These are phyloP conservation scores for Sitodiplosis mosellana DNA, from an alignment of 1,140 invertebrate genomes.

Conservation along the genomic window DNA sequence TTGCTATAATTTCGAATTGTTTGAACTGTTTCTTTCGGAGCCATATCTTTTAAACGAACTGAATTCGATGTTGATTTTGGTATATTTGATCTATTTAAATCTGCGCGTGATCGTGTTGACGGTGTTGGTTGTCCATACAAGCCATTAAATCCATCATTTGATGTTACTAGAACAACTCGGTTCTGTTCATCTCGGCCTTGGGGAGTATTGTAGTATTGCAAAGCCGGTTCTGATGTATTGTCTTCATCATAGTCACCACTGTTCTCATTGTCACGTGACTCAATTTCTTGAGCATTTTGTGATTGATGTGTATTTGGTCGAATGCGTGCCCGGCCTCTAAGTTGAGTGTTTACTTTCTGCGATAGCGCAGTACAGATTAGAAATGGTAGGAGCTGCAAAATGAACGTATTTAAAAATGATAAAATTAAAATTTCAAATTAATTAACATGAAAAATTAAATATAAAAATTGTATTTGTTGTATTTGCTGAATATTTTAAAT, in stretches of 20 bases:
- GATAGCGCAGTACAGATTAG: too few relatives aligned
- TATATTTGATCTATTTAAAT: conserved; percentile 14
- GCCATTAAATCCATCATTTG: conserved; percentile 25
- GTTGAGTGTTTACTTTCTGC: too few relatives aligned
- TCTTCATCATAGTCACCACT: conserved; percentile 10
- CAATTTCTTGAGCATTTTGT: too few relatives aligned
- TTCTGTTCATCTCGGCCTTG: conserved; percentile 7
- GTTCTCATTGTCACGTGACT: not conserved
- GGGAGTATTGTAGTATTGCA: conserved; percentile 20
- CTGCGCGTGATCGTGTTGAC: conserved; percentile 9
- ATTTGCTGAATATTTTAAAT: too few relatives aligned
- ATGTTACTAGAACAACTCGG: conserved; percentile 18
- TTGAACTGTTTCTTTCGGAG: conserved; percentile 51
- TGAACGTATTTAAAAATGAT: too few relatives aligned
- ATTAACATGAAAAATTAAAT: too few relatives aligned
- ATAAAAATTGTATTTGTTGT: too few relatives aligned
- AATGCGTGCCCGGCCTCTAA: too few relatives aligned
- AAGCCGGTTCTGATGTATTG: conserved; percentile 13
- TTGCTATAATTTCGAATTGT: conserved; percentile 66
- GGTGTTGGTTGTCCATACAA: conserved; percentile 22
- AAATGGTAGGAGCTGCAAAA: too few relatives aligned
- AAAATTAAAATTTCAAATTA: too few relatives aligned
- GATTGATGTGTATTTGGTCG: too few relatives aligned
- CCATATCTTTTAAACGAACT: conserved; percentile 33
- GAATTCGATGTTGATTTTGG: conserved; percentile 14